Percentiles rank a stretch among this genome's conserved stretches.
Conservation (phyloP, 2,888 invertebrate genomes). For the Drosophila borborema region DNA sequence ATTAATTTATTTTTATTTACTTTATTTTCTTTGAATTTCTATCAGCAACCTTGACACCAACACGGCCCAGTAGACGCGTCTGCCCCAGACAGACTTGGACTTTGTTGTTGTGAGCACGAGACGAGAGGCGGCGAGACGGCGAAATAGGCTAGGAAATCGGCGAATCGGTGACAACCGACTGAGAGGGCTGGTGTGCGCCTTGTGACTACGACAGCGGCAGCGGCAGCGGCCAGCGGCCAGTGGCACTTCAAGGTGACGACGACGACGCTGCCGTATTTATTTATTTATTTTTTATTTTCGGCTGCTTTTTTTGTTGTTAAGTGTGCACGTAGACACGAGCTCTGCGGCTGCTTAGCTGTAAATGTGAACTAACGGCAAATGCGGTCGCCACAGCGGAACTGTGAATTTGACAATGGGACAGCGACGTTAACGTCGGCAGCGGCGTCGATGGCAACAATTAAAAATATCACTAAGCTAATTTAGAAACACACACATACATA, state of each 20-base stretch:
- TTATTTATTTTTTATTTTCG: slow-evolving; percentile 6
- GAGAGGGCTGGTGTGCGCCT: slow-evolving; percentile 50
- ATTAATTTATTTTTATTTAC: not conserved
- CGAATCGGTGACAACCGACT: slow-evolving; percentile 26
- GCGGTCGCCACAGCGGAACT: slow-evolving; percentile 53
- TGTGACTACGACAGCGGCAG: slow-evolving; percentile 47
- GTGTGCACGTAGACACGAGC: slow-evolving; percentile 48
- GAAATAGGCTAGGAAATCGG: slow-evolving; percentile 2
- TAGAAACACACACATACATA: slow-evolving; percentile 32
- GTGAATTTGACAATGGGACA: slow-evolving; percentile 53
- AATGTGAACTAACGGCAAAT: slow-evolving; percentile 49
- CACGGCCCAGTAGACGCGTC: slow-evolving; percentile 13
- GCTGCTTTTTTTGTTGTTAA: slow-evolving; percentile 24
- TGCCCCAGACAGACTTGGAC: slow-evolving; percentile 29
- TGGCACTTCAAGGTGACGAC: slow-evolving; percentile 61
- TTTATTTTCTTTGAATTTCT: slow-evolving; percentile 3
- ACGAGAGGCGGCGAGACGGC: not conserved
- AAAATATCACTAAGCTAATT: slow-evolving; percentile 76
- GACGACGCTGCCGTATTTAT: slow-evolving; percentile 4
- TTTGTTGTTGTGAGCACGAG: slow-evolving; percentile 20
- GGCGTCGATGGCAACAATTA: slow-evolving; percentile 56
- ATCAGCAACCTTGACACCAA: slow-evolving; percentile 48
- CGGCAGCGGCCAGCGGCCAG: slow-evolving; percentile 28
- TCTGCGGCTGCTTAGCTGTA: slow-evolving; percentile 42
- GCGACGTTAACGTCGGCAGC: slow-evolving; percentile 17